Percentiles rank a stretch among this genome's conserved stretches.
phyloP scores from a whole-genome alignment of 2,888 invertebrate species.

The Agrochola lychnidis region DNA sequence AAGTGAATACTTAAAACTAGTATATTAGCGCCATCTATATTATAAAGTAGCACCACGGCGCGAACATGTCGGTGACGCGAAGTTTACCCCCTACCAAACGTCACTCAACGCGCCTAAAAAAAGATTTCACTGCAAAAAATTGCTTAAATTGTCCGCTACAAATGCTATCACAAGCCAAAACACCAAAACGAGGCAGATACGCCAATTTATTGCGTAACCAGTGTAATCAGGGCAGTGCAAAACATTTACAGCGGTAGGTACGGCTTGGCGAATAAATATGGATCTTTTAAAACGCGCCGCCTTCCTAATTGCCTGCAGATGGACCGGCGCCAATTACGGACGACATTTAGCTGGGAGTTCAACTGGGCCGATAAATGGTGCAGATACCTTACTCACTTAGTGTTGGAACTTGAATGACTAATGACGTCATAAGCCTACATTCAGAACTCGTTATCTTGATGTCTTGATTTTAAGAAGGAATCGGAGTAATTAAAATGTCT shows the following conservation, averaged over 20 bases:
- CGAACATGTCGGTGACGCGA: too few relatives aligned
- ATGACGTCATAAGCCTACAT: constrained; percentile 71
- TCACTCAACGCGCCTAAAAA: too few relatives aligned
- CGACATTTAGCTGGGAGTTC: constrained; percentile 80
- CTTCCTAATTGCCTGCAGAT: constrained; percentile 89
- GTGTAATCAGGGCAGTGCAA: constrained; percentile 73
- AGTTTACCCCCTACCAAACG: too few relatives aligned
- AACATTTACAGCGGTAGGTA: constrained; percentile 74
- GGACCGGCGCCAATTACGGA: constrained; percentile 87
- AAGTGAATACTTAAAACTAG: too few relatives aligned
- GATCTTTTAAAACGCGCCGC: constrained; percentile 86
- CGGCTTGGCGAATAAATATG: constrained; percentile 84
- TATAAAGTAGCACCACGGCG: too few relatives aligned
- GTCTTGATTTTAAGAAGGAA: constrained; percentile 42
- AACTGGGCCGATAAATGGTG: constrained; percentile 82
- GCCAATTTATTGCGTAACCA: constrained; percentile 73
- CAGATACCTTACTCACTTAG: constrained; percentile 75
- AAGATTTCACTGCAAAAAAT: too few relatives aligned
- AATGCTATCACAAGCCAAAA: constrained; percentile 43
- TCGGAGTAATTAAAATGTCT: constrained; percentile 30
- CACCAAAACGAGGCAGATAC: constrained; percentile 52
- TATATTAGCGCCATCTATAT: too few relatives aligned
- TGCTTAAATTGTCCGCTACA: not conserved
- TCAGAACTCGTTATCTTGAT: constrained; percentile 40
- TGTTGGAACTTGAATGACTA: constrained; percentile 72